Base-by-base conservation (phyloP, 2,888 invertebrate genomes). In the Phengaris alcon region DNA sequence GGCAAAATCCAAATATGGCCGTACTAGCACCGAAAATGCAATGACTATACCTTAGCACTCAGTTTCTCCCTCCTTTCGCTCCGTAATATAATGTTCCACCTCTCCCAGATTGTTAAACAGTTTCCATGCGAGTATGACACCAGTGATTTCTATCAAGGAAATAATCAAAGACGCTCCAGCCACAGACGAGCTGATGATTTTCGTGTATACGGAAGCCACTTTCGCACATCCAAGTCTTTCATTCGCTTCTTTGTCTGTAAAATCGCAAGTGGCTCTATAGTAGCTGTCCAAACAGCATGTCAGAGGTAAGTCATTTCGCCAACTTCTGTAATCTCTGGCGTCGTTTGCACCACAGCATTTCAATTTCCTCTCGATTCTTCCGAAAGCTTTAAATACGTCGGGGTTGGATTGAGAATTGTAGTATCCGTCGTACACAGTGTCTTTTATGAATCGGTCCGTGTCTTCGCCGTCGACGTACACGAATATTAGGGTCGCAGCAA, bases 171-270 rank as follows among this genome's bases (percentile, higher is more conserved):
- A 90, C 55, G 90, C 90, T 13, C 91, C 93, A 9, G 92, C 93
- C 0, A 93, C 86, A 0, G 90, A 90, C 0, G 93, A 92, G 77
- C 91, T 91, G 79, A 93, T 92, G 75, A 93, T 93, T 82, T 93
- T 93, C 0, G 91, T 90, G 79, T 93, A 93, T 44, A 92, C 93
- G n/a, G 93, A 81, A 0, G 93, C 93, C 76, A 93, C 93, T 84
- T 93, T 93, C 79, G 93, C 92, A 85, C 93, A 93, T 68, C 93
- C 93, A 68, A 93, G 80, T 80, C 93, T 84, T 77, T 93, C 93
- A 77, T 93, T 93, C 0, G 93, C 93, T 80, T 93, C 93, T 80
- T 93, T 93, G 74, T 93, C 93, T 0, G 93, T 93, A 79, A 93
- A 93, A 70, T 93, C 93, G 75, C 93, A 93, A 10, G 87, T 88